Percentiles rank a stretch among this genome's conserved stretches.
These are phyloP conservation scores for Cheilosia urbana DNA, from an alignment of 2,888 invertebrate genomes.

Conservation along the genomic window DNA sequence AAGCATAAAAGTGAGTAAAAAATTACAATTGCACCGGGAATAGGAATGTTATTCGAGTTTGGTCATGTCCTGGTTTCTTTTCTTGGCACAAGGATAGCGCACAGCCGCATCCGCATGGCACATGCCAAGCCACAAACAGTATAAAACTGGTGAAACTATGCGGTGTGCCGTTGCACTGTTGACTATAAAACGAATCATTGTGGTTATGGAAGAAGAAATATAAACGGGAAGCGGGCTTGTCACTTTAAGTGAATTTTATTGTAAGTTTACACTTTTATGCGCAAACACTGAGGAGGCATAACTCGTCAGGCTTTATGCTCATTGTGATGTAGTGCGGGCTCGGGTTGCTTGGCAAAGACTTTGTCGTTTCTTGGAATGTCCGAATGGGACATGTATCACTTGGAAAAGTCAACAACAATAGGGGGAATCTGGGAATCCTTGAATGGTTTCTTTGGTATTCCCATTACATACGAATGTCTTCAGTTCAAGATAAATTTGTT, in stretches of 20 bases:
- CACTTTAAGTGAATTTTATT: conserved; percentile 71
- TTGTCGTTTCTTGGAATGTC: not conserved
- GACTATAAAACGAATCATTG: conserved; percentile 49
- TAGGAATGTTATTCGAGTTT: conserved; percentile 63
- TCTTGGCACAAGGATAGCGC: conserved; percentile 18
- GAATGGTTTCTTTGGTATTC: not conserved
- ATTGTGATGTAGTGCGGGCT: conserved; percentile 39
- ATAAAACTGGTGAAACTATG: conserved; percentile 31
- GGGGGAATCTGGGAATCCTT: not conserved
- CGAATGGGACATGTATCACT: not conserved
- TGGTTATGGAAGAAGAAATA: conserved; percentile 59
- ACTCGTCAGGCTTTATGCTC: conserved; percentile 38
- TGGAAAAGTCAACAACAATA: not conserved
- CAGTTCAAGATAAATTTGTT: not conserved
- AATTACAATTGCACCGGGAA: conserved; percentile 63
- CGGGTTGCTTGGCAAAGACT: conserved; percentile 2
- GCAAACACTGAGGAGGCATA: conserved; percentile 48
- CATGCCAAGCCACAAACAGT: conserved; percentile 39
- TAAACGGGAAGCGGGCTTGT: conserved; percentile 62
- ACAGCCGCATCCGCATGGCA: conserved; percentile 18
- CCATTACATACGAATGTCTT: not conserved
- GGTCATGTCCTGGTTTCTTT: conserved; percentile 59
- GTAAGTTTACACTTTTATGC: conserved; percentile 62
- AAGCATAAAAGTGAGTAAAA: conserved; percentile 48
- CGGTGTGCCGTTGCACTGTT: conserved; percentile 13